These are phyloP conservation scores for Calameuta idolon DNA, from an alignment of 2,888 invertebrate genomes.

Conservation along the genomic window DNA sequence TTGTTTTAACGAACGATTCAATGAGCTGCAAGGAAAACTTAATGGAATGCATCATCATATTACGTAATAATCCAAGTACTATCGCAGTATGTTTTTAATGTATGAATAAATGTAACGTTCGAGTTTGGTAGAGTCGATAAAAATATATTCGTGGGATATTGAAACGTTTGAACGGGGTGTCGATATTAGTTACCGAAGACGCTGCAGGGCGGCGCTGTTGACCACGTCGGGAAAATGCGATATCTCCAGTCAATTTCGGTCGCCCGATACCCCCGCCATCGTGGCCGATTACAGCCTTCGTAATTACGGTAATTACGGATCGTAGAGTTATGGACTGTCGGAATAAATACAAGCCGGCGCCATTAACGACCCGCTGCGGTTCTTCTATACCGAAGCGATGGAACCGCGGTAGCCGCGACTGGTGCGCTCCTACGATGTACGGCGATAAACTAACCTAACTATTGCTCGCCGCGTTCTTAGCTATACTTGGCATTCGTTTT, in stretches of 20 bases:
- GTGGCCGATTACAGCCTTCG: constrained; percentile 30
- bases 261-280: not conserved
- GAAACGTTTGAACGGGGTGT: not conserved
- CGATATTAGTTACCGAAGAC: not conserved
- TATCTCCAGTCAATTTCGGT: constrained; percentile 6
- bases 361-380: constrained; percentile 4
- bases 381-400: constrained; percentile 5
- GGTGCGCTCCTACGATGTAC: not conserved
- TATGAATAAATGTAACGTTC: not conserved
- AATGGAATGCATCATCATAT: not conserved
- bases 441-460: not conserved
- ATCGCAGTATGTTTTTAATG: not conserved
- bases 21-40: constrained; percentile 20
- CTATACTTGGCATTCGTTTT: constrained; percentile 23
- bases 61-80: not conserved
- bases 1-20: constrained; percentile 45
- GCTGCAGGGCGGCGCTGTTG: not conserved
- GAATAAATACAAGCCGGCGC: constrained; percentile 49
- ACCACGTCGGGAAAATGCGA: not conserved
- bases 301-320: constrained; percentile 55
- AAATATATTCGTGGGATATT: not conserved
- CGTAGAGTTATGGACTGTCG: constrained; percentile 54
- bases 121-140: not conserved
- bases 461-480: constrained; percentile 29
- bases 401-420: constrained; percentile 7